Evolutionary conservation across 2,888 invertebrate genomes (phyloP).

Genomic region (Chouioia cunea): DNA sequence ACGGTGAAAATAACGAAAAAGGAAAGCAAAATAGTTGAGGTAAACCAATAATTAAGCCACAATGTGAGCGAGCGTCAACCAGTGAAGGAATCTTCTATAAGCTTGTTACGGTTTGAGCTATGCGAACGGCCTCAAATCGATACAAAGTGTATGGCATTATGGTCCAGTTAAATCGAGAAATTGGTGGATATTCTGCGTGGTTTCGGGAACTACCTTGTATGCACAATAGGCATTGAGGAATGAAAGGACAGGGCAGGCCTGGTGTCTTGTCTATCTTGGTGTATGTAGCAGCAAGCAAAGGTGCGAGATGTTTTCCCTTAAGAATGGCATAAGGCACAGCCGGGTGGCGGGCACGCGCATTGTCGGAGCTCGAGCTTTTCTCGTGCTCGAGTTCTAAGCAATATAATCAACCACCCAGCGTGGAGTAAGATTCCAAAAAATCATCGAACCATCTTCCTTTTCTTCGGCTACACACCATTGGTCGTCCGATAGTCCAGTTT

Average conservation of each 20-base stretch:
- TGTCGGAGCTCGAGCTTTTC: too few species aligned
- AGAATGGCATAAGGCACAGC: too few species aligned
- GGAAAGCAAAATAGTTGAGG: too few species aligned
- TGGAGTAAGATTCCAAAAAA: conserved; percentile 34
- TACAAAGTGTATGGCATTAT: conserved; percentile 54
- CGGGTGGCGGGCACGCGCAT: too few species aligned
- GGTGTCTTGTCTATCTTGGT: too few species aligned
- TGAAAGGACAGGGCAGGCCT: too few species aligned
- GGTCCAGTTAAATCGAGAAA: conserved; percentile 60
- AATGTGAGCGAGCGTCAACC: neutral
- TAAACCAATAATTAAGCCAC: conserved; percentile 32
- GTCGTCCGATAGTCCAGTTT: conserved; percentile 36
- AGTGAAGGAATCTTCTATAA: neutral
- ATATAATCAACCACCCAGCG: conserved; percentile 35
- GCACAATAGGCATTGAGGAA: neutral
- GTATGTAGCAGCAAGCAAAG: too few species aligned
- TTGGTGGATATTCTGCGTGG: conserved; percentile 54
- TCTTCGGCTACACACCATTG: neutral
- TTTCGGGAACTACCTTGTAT: conserved; percentile 52
- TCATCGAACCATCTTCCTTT: conserved; percentile 28
- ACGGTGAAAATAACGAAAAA: too few species aligned
- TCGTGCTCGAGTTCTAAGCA: too few species aligned
- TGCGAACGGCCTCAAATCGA: conserved; percentile 30
- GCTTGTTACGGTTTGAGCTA: conserved; percentile 15
- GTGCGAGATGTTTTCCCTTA: too few species aligned